Conservation (phyloP, 1,140 invertebrate genomes). For the Heterodera schachtii region DNA sequence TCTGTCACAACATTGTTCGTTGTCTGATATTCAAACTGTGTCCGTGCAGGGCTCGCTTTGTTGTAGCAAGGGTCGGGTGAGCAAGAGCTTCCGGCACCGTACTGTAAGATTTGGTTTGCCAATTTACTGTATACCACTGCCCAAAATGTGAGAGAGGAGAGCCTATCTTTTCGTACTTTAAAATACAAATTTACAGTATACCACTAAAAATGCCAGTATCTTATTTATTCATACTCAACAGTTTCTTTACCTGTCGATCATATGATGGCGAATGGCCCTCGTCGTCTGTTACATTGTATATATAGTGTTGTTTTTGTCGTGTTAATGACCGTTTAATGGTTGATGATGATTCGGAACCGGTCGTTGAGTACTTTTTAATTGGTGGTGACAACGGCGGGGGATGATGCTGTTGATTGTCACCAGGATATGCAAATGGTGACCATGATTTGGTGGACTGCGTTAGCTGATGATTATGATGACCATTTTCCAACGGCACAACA, state of each 20-base stretch:
- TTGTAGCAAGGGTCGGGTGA: background rate
- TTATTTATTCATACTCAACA: background rate
- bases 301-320: slow-evolving; percentile 15
- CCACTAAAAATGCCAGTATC: background rate
- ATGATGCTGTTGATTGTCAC: background rate
- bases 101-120: background rate
- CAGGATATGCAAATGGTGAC: background rate
- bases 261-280: background rate
- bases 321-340: slow-evolving; percentile 3
- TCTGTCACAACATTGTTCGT: background rate
- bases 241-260: background rate
- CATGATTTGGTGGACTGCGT: slow-evolving; percentile 5
- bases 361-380: slow-evolving; percentile 20
- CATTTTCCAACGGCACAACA: background rate
- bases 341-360: slow-evolving; percentile 5
- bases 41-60: background rate
- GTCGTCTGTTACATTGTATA: slow-evolving; percentile 30
- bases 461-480: background rate
- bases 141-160: no score
- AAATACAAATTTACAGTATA: no score
- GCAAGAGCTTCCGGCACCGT: background rate
- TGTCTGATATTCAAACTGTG: background rate
- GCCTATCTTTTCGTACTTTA: no score
- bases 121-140: background rate
- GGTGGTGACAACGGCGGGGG: background rate